Base-by-base conservation (phyloP, 1,140 invertebrate genomes). In the Muscidifurax raptorellus region DNA sequence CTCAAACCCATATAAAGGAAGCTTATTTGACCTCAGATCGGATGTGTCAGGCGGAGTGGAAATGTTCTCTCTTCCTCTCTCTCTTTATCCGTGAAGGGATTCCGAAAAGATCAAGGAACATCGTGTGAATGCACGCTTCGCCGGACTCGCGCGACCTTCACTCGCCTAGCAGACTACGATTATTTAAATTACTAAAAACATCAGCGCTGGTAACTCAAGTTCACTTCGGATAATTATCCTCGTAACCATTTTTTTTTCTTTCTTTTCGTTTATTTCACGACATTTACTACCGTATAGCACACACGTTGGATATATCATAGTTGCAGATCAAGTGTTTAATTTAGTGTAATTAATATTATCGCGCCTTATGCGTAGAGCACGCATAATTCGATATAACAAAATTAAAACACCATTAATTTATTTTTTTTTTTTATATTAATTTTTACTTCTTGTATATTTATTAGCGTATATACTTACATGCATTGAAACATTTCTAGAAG, bases 101-200 rank as follows among this genome's bases (percentile, higher is more conserved):
- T 66, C 18, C 64, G 27, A 32, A 71, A 71, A 71, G 15, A 71
- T 71, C 32, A 52, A 52, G 28, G 44, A 36, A 59, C 77, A 13
- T 9, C 52, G 77, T 83, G 52, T 79, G 32, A 71, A 71, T 81
- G 30, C 80, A 71, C 66, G 52, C 84, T 74, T 85, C 44, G 83
- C 77, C 67, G 80, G 40, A 28, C 64, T 71, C 76, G n/a, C 64
- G 72, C 77, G 27, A 28, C 79, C 69, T 71, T 66, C n/a, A 66
- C 44, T 47, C 44, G 44, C 15, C 15, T 47, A 47, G 15, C 44
- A 5, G 15, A 18, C 15, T 47, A 47, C 64, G 64, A 66, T 66
- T 66, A 66, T 66, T 66, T 66, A 66, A 66, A 66, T 66, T 66
- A 47, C 44, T 18, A 18, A 15, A 47, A 10, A 40, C 36, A 47